phyloP scores from a whole-genome alignment of 2,113 vertebrate genomes.

The Leuciscus idus region DNA sequence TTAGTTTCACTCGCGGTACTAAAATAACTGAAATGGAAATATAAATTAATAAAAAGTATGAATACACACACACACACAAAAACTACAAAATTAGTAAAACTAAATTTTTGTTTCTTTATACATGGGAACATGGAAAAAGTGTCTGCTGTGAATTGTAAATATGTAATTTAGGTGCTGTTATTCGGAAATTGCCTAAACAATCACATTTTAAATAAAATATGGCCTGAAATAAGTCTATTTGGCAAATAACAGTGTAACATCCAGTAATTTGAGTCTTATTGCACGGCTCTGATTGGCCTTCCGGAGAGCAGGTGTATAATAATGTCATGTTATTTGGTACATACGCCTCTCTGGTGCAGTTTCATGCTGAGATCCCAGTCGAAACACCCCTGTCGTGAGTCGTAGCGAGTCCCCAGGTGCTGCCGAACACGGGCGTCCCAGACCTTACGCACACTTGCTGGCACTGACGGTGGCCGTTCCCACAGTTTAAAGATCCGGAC shows the following conservation, averaged over 20 bases:
- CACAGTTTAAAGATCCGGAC: slow-evolving; percentile 82
- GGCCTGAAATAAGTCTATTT: background rate
- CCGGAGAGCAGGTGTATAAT: background rate
- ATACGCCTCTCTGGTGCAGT: slow-evolving; percentile 84
- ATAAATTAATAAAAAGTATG: no score
- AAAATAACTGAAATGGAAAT: no score
- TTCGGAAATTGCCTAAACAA: background rate
- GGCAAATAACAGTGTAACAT: background rate
- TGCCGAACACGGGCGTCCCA: slow-evolving; percentile 86
- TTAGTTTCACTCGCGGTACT: no score
- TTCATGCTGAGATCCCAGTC: slow-evolving; percentile 94
- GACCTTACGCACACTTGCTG: slow-evolving; percentile 65
- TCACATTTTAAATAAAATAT: background rate
- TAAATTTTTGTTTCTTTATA: no score
- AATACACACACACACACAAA: no score
- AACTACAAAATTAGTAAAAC: no score
- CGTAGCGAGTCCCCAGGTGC: slow-evolving; percentile 85
- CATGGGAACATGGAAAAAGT: no score
- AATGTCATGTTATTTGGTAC: slow-evolving; percentile 4
- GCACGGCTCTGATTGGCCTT: background rate
- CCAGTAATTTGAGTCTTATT: background rate
- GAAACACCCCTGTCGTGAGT: slow-evolving; percentile 79
- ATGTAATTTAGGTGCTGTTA: background rate
- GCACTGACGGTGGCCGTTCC: slow-evolving; percentile 65
- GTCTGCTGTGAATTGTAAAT: background rate